Evolutionary conservation across 2,113 vertebrate genomes (phyloP).

Genomic region (Geococcyx californianus): DNA sequence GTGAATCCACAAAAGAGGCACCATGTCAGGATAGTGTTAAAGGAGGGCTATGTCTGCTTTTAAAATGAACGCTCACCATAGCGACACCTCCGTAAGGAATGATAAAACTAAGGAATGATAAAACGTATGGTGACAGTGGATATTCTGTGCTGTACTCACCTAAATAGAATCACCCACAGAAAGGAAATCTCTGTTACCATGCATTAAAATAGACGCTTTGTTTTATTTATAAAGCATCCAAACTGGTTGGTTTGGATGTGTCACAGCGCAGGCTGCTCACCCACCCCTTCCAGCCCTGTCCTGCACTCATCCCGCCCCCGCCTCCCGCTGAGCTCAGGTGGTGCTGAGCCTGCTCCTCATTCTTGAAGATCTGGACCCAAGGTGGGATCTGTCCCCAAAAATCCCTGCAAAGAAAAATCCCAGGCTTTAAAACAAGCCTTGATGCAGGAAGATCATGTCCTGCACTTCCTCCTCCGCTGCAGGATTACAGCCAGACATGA

Average conservation of each 20-base stretch:
- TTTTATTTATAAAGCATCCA: conserved; percentile 56
- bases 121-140: conserved; percentile 36
- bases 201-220: conserved; percentile 34
- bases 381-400: not conserved
- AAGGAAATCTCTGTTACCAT: conserved; percentile 45
- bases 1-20: not conserved
- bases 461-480: not conserved
- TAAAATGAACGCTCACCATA: conserved; percentile 23
- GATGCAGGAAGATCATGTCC: not conserved
- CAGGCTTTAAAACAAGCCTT: not conserved
- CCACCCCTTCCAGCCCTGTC: conserved; percentile 13
- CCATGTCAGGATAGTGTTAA: conserved; percentile 50
- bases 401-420: not conserved
- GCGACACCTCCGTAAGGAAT: not conserved
- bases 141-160: conserved; percentile 44
- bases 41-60: conserved; percentile 7
- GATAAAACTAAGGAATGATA: not conserved
- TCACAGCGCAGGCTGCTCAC: conserved; percentile 13
- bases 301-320: not conserved
- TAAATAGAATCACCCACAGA: conserved; percentile 35
- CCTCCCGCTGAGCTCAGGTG: not conserved
- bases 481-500: not conserved
- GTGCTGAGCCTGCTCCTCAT: not conserved
- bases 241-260: conserved; percentile 55
- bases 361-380: not conserved